Percentiles rank a stretch among this genome's conserved stretches.
Evolutionary conservation across 2,113 vertebrate species (phyloP).

Genomic region (Lamprologus callipterus): DNA sequence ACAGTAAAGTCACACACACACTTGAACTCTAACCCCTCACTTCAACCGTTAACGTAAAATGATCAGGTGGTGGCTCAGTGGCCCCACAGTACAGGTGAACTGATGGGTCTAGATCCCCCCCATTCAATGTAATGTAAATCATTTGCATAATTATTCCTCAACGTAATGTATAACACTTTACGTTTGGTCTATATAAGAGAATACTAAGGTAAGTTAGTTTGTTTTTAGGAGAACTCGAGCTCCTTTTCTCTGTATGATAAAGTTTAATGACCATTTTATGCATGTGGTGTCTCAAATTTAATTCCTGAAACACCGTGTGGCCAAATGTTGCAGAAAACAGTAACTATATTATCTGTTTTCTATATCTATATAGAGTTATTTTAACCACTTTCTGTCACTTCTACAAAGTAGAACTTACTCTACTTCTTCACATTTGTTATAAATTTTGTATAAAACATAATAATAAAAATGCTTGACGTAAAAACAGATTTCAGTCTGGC

Average conservation of each 20-base stretch:
- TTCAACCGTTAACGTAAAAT: not conserved
- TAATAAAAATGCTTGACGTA: not conserved
- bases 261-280: not conserved
- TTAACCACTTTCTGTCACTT: not conserved
- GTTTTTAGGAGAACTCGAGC: not conserved
- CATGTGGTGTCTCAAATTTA: not conserved
- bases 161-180: not conserved
- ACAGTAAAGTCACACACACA: not conserved
- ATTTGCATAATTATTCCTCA: not conserved
- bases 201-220: not conserved
- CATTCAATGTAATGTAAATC: not conserved
- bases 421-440: not conserved
- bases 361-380: not conserved
- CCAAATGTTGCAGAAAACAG: not conserved
- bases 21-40: not conserved
- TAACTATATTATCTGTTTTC: not conserved
- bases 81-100: not conserved
- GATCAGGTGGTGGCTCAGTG: not conserved
- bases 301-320: not conserved
- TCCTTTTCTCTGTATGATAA: not conserved
- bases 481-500: not conserved
- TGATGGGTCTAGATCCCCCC: not conserved
- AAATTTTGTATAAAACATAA: not conserved
- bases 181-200: not conserved
- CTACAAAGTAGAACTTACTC: not conserved